phyloP scores from a whole-genome alignment of 2,888 invertebrate genomes.

The Drosophila melanosoma region DNA sequence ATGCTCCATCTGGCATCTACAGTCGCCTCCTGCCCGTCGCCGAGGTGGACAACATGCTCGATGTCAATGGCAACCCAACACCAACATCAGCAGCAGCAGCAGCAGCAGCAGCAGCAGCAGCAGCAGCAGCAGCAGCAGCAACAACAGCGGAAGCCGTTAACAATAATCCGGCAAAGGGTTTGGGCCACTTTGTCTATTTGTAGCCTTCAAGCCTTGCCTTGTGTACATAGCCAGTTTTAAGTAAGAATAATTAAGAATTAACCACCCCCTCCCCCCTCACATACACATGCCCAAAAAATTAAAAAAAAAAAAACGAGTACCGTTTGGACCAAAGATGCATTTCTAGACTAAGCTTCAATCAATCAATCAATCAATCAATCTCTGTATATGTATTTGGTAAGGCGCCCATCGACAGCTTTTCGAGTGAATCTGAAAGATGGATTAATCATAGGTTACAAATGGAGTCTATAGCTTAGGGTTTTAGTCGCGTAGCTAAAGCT shows the following conservation, averaged over 20 bases:
- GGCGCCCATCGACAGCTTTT: not conserved
- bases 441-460: conserved; percentile 28
- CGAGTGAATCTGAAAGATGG: conserved; percentile 9
- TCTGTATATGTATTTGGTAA: conserved; percentile 17
- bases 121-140: conserved; percentile 4
- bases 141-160: conserved; percentile 81
- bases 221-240: conserved; percentile 35
- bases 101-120: not conserved
- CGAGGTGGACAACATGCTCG: conserved; percentile 46
- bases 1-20: conserved; percentile 62
- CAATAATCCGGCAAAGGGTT: conserved; percentile 84
- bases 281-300: no score
- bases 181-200: conserved; percentile 85
- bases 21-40: conserved; percentile 62
- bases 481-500: conserved; percentile 64
- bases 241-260: conserved; percentile 7
- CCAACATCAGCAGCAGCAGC: conserved; percentile 4
- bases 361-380: conserved; percentile 44
- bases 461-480: conserved; percentile 70
- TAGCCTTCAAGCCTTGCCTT: conserved; percentile 54
- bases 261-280: conserved; percentile 16
- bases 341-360: conserved; percentile 57
- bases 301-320: conserved; percentile 49
- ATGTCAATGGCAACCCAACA: conserved; percentile 65
- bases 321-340: conserved; percentile 77